Base-by-base conservation (phyloP, 2,797 vertebrate genomes). In the Amphiprion clarkii region DNA sequence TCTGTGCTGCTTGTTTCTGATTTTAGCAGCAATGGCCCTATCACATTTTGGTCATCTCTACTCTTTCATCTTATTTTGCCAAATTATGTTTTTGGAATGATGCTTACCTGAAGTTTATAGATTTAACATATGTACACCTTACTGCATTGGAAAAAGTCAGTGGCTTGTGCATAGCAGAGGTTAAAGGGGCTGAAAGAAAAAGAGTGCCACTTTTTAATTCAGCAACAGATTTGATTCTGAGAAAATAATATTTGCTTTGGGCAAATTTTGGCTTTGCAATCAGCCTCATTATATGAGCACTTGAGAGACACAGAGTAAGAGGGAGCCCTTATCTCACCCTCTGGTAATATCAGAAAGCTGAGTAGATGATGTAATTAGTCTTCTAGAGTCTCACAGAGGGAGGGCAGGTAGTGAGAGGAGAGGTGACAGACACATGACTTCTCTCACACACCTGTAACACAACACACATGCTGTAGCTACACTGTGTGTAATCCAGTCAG, bases 171-270 rank as follows among this genome's bases (percentile, higher is more conserved):
- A 54, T 2, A 33, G 59, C n/a, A 13, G 48, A 33, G 54, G 42
- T 31, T 55, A 25, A 12, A 33, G 48, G 46, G 25, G n/a, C 4
- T 2, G 55, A 72, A 54, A 54, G 17, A 40, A 65, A 52, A 7
- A 67, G 51, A 46, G 69, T 54, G 57, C 54, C 3, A 13, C 5
- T 51, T 77, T 87, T 85, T 85, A 84, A 88, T 90, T 67, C 88
- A 82, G 78, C 71, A 66, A 46, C 65, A 64, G 59, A 74, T 72
- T 59, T 77, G 59, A 86, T 79, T 79, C 27, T 3, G 63, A 72
- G 69, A 80, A 83, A 80, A 84, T 81, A 68, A 86, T 81, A 79
- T 92, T 85, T 79, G 73, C 84, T 87, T 84, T 84, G 81, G 83
- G 60, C 36, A 79, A 49, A 85, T 83, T 72, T 74, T 39, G 74